These are phyloP conservation scores for Dicyrtoma fusca DNA, from an alignment of 2,888 invertebrate species.

Conservation along the genomic window DNA sequence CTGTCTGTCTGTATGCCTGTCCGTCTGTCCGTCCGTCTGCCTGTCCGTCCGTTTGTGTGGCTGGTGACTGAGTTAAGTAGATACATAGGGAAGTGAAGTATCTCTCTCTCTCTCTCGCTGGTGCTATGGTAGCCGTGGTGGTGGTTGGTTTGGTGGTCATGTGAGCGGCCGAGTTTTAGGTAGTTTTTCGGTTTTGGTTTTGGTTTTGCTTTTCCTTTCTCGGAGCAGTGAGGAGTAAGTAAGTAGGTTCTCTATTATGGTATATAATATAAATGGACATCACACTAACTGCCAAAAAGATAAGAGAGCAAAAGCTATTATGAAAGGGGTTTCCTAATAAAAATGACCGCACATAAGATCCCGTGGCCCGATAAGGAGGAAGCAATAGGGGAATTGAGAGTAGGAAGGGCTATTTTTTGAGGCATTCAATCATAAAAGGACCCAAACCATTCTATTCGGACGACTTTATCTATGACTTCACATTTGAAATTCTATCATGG, in stretches of 20 bases:
- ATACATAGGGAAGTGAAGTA: slow-evolving; percentile 2
- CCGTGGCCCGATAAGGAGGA: slow-evolving; percentile 43
- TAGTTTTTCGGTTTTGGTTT: slow-evolving; percentile 13
- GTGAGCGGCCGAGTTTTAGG: slow-evolving; percentile 12
- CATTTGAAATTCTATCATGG: slow-evolving; percentile 56
- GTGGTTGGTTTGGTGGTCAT: neutral
- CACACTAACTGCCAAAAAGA: slow-evolving; percentile 56
- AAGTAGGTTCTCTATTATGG: slow-evolving; percentile 9
- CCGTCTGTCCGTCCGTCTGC: no score
- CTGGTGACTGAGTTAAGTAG: neutral
- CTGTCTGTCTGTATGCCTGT: no score
- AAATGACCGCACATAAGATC: slow-evolving; percentile 54
- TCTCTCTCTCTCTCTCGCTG: no score
- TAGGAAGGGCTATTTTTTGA: slow-evolving; percentile 47
- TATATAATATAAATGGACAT: slow-evolving; percentile 48
- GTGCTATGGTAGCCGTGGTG: neutral
- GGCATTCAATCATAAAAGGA: slow-evolving; percentile 55
- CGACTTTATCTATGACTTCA: slow-evolving; percentile 55
- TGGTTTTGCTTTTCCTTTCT: neutral
- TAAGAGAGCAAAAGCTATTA: slow-evolving; percentile 53
- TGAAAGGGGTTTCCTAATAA: slow-evolving; percentile 54
- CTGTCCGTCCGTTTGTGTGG: no score
- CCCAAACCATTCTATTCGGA: slow-evolving; percentile 50
- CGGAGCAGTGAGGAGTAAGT: slow-evolving; percentile 1
- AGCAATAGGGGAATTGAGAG: slow-evolving; percentile 46